Percentiles rank a stretch among this genome's conserved stretches.
phyloP scores from a whole-genome alignment of 2,113 vertebrate genomes.

The Ptilonorhynchus violaceus region DNA sequence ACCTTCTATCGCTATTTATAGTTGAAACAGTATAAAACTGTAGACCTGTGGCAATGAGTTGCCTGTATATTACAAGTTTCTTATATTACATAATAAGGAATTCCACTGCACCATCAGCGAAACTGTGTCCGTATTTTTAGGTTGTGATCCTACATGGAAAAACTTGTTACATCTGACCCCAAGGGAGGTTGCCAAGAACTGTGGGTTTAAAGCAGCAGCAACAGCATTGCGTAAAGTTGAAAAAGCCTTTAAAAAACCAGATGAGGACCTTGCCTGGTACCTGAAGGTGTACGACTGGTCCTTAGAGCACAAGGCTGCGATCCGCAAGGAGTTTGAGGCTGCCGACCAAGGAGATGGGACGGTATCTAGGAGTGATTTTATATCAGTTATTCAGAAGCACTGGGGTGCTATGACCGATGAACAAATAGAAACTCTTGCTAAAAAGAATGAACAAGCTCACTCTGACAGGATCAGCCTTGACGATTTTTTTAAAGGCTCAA shows the following conservation, averaged over 20 bases:
- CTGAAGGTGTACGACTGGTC: slow-evolving; percentile 89
- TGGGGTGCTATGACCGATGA: slow-evolving; percentile 62
- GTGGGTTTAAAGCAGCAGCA: slow-evolving; percentile 77
- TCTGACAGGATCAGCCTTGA: slow-evolving; percentile 67
- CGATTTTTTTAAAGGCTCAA: slow-evolving; percentile 88
- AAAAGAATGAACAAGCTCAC: slow-evolving; percentile 66
- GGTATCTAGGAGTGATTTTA: slow-evolving; percentile 71
- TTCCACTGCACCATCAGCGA: background rate
- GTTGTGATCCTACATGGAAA: slow-evolving; percentile 86
- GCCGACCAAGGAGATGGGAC: slow-evolving; percentile 55
- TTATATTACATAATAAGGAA: background rate
- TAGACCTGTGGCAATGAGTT: background rate
- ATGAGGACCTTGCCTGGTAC: background rate
- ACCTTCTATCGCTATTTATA: fast-evolving
- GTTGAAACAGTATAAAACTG: background rate
- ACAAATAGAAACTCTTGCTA: slow-evolving; percentile 65
- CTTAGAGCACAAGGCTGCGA: slow-evolving; percentile 69
- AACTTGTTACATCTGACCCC: slow-evolving; percentile 79
- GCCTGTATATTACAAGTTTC: background rate
- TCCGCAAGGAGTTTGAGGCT: slow-evolving; percentile 65
- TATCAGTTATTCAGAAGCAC: slow-evolving; percentile 67
- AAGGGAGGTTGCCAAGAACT: slow-evolving; percentile 78
- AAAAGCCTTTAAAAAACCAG: slow-evolving; percentile 60
- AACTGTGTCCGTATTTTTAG: slow-evolving; percentile 63
- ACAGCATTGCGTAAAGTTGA: slow-evolving; percentile 82